Evolutionary conservation across 2,113 vertebrate genomes (phyloP).

Genomic region (Erpornis zantholeuca): DNA sequence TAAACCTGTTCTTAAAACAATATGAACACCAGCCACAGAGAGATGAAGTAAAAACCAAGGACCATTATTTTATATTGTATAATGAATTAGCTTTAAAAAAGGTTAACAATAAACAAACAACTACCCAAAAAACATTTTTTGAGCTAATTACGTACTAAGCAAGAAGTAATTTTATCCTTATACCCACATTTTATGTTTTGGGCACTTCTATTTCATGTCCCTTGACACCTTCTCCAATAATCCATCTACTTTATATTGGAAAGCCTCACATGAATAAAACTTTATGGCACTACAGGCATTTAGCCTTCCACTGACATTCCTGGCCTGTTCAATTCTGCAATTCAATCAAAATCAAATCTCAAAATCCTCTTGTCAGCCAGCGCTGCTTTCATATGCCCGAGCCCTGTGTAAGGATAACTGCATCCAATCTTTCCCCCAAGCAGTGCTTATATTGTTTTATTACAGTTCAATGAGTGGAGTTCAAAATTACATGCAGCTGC

Average conservation of each 20-base stretch:
- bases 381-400: constrained; percentile 77
- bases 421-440: constrained; percentile 82
- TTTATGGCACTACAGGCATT: constrained; percentile 82
- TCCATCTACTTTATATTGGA: constrained; percentile 84
- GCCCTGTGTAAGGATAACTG: constrained; percentile 80
- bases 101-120: constrained; percentile 59
- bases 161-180: constrained; percentile 73
- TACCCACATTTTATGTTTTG: constrained; percentile 68
- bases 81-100: constrained; percentile 26
- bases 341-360: constrained; percentile 88
- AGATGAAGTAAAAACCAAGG: neutral
- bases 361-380: constrained; percentile 85
- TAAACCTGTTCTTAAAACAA: neutral
- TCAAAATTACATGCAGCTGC: constrained; percentile 89
- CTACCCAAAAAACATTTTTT: constrained; percentile 40
- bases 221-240: constrained; percentile 80
- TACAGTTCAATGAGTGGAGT: constrained; percentile 88
- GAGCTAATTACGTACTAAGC: constrained; percentile 71
- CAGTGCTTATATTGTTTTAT: constrained; percentile 89
- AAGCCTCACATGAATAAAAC: constrained; percentile 85
- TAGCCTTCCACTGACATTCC: constrained; percentile 84
- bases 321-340: constrained; percentile 83
- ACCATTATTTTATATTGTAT: neutral
- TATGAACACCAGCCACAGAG: neutral
- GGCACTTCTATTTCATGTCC: constrained; percentile 77